Base-by-base conservation (phyloP, 2,797 vertebrate species). In the Picus viridis region DNA sequence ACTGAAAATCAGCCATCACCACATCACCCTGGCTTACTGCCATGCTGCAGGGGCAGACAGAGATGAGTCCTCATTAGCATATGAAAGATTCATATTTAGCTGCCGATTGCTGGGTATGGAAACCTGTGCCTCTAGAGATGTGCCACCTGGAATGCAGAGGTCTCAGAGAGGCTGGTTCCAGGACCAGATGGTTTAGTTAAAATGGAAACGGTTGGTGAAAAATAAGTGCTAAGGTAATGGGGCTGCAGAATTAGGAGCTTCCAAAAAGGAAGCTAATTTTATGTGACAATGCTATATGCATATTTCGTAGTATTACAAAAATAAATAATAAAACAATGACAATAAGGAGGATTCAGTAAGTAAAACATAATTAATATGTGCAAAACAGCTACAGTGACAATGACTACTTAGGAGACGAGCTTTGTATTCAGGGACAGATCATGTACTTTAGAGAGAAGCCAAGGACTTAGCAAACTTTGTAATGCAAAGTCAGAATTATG, bases 341-440 rank as follows among this genome's bases (percentile, higher is more conserved):
- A 71, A 29, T 47, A 74, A 92, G 80, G 39, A 89, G 1, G 4
- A 61, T 47, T 63, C n/a, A n/a, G 49, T 72, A 92, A 89, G 78
- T 80, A 81, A 83, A 90, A 59, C 12, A 32, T 54, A 83, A 80
- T 80, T 80, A 82, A 87, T 70, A 69, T 10, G 8, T 75, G 22
- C 26, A 78, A 59, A 93, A 7, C 47, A 76, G 39, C 27, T 76
- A 4, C 51, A 58, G 18, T 89, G 79, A 61, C 63, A 85, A 16
- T 45, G n/a, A 61, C n/a, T 63, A 9, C 22, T 75, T 74, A 56
- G 57, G 18, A 93, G 70, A 88, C 20, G 56, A 62, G 27, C 74
- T 87, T 53, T 51, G 22, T 65, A 83, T 88, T 84, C 81, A 77
- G 69, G 23, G 39, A 14, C 34, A 90, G 62, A 26, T 86, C 51